phyloP scores from a whole-genome alignment of 2,797 vertebrate species.

The Bucorvus abyssinicus region DNA sequence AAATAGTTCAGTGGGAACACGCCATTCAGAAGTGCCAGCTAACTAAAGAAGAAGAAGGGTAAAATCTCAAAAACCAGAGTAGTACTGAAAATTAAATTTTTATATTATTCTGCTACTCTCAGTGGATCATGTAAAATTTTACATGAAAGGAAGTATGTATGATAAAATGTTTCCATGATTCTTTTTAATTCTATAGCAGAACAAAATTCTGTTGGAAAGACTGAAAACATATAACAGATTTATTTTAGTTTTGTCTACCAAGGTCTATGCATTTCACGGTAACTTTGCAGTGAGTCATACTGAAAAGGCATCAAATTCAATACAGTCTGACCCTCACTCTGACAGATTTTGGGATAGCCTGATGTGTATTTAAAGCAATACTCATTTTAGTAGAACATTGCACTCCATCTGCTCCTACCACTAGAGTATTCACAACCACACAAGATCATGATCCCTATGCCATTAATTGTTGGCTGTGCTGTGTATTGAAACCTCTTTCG shows the following conservation, averaged over 20 bases:
- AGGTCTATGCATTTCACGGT: not conserved
- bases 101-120: not conserved
- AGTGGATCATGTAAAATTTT: constrained; percentile 12
- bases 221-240: not conserved
- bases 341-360: not conserved
- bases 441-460: not conserved
- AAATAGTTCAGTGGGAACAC: constrained; percentile 60
- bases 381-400: not conserved
- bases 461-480: not conserved
- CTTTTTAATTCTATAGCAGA: not conserved
- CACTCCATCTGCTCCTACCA: fast-evolving
- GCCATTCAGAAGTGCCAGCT: constrained; percentile 47
- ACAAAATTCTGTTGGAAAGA: not conserved
- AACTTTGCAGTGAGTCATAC: not conserved
- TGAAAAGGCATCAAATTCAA: not conserved
- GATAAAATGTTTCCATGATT: not conserved
- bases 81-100: constrained; percentile 33
- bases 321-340: not conserved
- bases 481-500: not conserved
- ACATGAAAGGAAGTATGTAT: not conserved
- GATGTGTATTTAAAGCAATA: not conserved
- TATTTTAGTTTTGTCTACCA: constrained; percentile 32
- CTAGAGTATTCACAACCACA: not conserved
- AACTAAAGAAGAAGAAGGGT: constrained; percentile 22
- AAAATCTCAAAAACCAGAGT: not conserved